Percentiles rank a stretch among this genome's conserved stretches.
phyloP scores from a whole-genome alignment of 2,797 vertebrate genomes.

The Myiotriccus ornatus region DNA sequence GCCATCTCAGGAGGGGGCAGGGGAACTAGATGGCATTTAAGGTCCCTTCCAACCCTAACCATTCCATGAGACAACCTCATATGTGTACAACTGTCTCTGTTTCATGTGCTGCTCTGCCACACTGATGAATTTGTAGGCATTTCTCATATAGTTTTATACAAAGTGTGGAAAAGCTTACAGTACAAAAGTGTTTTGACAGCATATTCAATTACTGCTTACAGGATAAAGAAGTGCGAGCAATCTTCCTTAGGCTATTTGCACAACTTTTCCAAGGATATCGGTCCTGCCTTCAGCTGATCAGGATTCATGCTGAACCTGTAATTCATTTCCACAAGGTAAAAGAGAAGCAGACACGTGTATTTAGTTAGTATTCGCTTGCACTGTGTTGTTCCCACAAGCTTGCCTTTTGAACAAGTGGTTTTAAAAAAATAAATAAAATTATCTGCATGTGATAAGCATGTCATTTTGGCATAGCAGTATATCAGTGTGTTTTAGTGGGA shows the following conservation, averaged over 20 bases:
- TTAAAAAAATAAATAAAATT: neutral
- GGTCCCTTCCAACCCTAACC: neutral
- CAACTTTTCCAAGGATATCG: constrained; percentile 99
- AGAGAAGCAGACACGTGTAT: neutral
- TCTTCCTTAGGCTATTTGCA: constrained; percentile 96
- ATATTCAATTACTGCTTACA: constrained; percentile 52
- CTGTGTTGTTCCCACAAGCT: neutral
- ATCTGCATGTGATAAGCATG: neutral
- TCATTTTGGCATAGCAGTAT: neutral
- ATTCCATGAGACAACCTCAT: rapidly evolving
- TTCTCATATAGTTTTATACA: neutral
- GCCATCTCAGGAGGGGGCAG: neutral
- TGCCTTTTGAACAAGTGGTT: neutral
- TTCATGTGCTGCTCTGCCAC: neutral
- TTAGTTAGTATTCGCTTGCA: neutral
- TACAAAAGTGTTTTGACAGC: neutral
- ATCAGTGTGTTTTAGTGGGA: neutral
- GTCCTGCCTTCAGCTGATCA: constrained; percentile 96
- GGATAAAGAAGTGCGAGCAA: constrained; percentile 97
- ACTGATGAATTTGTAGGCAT: neutral
- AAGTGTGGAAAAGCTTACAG: neutral
- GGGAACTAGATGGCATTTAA: neutral
- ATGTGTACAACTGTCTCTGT: neutral
- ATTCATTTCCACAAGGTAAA: constrained; percentile 99
- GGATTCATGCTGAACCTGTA: constrained; percentile 95